Conservation (phyloP, 2,113 vertebrate species). For the Fukomys damarensis region DNA sequence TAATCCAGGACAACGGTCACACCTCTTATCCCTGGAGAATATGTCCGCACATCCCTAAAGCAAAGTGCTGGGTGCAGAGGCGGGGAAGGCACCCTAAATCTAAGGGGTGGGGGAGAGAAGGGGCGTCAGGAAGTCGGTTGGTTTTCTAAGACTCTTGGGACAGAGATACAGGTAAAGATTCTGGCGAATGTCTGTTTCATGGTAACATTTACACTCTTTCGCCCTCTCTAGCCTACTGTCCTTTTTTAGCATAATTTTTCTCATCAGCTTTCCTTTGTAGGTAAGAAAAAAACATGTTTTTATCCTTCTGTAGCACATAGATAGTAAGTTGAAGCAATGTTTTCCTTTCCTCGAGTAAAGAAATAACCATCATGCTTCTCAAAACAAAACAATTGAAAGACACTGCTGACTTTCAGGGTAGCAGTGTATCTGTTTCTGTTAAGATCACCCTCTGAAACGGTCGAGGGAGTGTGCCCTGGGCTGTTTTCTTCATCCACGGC, state of each 20-base stretch:
- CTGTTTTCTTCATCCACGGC: not conserved
- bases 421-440: accelerated
- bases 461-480: accelerated
- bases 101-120: too few relatives aligned
- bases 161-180: accelerated
- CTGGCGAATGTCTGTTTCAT: accelerated
- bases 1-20: too few relatives aligned
- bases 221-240: accelerated
- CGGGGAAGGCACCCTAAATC: too few relatives aligned
- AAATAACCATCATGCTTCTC: not conserved
- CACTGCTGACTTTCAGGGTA: not conserved
- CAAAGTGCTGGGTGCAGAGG: too few relatives aligned
- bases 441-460: not conserved
- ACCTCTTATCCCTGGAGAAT: too few relatives aligned
- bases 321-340: not conserved
- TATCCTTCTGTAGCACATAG: not conserved
- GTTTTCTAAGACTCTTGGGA: accelerated
- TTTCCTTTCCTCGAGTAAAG: not conserved
- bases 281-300: not conserved
- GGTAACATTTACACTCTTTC: not conserved
- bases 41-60: too few relatives aligned
- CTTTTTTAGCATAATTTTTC: too few relatives aligned
- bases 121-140: too few relatives aligned
- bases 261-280: not conserved
- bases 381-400: not conserved